A percentile compares a stretch with the other conserved stretches of the same genome.
Evolutionary conservation across 2,797 vertebrate genomes (phyloP).

Genomic region (Lates japonicus): DNA sequence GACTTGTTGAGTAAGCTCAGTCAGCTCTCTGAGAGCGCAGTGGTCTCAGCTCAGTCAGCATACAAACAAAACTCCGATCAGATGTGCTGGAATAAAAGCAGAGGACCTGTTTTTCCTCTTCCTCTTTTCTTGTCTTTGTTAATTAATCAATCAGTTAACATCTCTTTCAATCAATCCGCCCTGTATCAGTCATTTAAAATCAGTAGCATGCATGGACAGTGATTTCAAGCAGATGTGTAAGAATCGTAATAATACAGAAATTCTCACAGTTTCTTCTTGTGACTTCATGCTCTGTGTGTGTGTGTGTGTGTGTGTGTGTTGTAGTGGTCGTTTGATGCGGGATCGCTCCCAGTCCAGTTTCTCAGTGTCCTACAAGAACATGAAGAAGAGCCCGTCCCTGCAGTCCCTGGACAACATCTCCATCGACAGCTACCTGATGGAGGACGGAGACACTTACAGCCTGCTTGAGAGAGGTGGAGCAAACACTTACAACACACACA

Average conservation of each 20-base stretch:
- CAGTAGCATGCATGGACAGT: not conserved
- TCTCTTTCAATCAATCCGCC: not conserved
- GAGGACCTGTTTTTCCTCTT: not conserved
- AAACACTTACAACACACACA: not conserved
- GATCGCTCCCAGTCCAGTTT: constrained; percentile 92
- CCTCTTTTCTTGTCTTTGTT: not conserved
- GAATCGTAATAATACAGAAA: not conserved
- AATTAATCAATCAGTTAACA: not conserved
- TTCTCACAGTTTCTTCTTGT: not conserved
- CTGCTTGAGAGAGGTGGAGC: constrained; percentile 91
- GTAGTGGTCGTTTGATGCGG: constrained; percentile 92
- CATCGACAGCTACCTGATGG: constrained; percentile 94
- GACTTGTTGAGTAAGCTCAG: constrained; percentile 27
- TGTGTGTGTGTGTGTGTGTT: constrained; percentile 46
- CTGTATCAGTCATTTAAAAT: constrained; percentile 9
- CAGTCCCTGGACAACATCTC: constrained; percentile 96
- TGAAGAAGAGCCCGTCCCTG: constrained; percentile 96
- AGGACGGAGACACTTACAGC: constrained; percentile 93
- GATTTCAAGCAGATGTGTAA: not conserved
- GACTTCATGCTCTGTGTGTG: not conserved
- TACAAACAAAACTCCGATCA: constrained; percentile 23
- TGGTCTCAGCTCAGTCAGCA: constrained; percentile 16
- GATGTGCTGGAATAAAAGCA: constrained; percentile 21
- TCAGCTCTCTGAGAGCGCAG: constrained; percentile 25
- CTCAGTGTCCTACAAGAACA: constrained; percentile 93